Conservation (phyloP, 2,888 invertebrate species). For the Eupithecia dodoneata region DNA sequence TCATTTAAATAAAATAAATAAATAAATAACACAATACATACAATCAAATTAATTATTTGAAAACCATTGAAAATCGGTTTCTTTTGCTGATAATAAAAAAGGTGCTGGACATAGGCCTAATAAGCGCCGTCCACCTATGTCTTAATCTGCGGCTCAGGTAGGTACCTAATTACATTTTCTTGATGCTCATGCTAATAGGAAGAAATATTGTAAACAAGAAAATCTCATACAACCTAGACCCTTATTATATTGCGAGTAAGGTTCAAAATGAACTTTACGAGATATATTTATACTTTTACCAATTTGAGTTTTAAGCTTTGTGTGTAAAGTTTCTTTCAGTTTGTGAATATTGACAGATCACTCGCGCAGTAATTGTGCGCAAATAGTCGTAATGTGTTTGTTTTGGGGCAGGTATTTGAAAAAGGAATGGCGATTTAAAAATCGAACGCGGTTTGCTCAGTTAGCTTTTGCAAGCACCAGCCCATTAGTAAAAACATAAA, state of each 20-base stretch:
- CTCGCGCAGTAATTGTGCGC: slow-evolving; percentile 34
- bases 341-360: slow-evolving; percentile 33
- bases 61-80: too few relatives aligned
- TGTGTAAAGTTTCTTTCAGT: slow-evolving; percentile 15
- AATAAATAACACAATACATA: too few relatives aligned
- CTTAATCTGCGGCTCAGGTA: slow-evolving; percentile 5
- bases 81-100: too few relatives aligned
- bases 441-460: slow-evolving; percentile 20
- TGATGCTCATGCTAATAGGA: slow-evolving; percentile 62
- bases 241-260: background rate
- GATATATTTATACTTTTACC: background rate
- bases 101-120: too few relatives aligned
- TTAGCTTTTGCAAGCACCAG: slow-evolving; percentile 31
- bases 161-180: slow-evolving; percentile 34
- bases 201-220: slow-evolving; percentile 61
- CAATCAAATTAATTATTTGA: too few relatives aligned
- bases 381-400: slow-evolving; percentile 39
- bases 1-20: too few relatives aligned
- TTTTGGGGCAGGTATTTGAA: slow-evolving; percentile 11
- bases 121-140: too few relatives aligned
- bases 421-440: slow-evolving; percentile 27
- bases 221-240: background rate
- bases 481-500: slow-evolving; percentile 1
- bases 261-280: slow-evolving; percentile 13
- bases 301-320: slow-evolving; percentile 17